phyloP scores from a whole-genome alignment of 1,140 invertebrate genomes.

The Dinoponera quadriceps region DNA sequence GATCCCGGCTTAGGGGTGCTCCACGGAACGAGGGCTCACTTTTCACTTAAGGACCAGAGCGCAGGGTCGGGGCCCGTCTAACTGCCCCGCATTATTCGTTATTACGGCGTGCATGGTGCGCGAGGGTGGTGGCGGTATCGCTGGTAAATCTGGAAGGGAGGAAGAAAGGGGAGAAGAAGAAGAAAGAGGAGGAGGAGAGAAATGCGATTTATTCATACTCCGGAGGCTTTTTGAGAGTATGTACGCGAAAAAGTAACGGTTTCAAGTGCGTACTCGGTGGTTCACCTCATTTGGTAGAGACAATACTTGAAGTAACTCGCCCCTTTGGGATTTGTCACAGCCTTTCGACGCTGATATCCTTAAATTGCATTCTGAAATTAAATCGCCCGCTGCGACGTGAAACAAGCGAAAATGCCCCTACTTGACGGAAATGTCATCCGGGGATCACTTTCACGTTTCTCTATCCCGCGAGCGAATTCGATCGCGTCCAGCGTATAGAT shows the following conservation, averaged over 20 bases:
- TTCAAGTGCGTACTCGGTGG: background rate
- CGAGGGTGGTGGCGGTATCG: slow-evolving; percentile 62
- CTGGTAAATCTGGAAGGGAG: slow-evolving; percentile 65
- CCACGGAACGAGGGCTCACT: slow-evolving; percentile 72
- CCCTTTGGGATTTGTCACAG: background rate
- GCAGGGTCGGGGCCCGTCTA: slow-evolving; percentile 58
- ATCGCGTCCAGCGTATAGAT: too few species aligned
- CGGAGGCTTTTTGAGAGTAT: background rate
- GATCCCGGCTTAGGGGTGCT: slow-evolving; percentile 67
- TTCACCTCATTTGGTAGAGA: background rate
- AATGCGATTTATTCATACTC: slow-evolving; percentile 42
- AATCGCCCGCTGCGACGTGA: too few species aligned
- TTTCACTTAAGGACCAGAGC: slow-evolving; percentile 72
- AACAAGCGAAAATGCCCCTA: too few species aligned
- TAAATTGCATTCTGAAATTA: background rate
- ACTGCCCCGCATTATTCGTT: slow-evolving; percentile 74
- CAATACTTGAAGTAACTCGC: background rate
- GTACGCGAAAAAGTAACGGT: slow-evolving; percentile 1
- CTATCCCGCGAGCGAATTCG: too few species aligned
- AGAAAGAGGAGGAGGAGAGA: background rate
- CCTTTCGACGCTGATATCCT: background rate
- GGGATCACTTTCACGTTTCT: too few species aligned
- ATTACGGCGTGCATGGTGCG: slow-evolving; percentile 71
- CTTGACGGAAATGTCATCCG: too few species aligned
- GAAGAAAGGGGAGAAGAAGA: background rate